These are phyloP conservation scores for Ctenomys sociabilis DNA, from an alignment of 2,113 vertebrate genomes.

Conservation along the genomic window DNA sequence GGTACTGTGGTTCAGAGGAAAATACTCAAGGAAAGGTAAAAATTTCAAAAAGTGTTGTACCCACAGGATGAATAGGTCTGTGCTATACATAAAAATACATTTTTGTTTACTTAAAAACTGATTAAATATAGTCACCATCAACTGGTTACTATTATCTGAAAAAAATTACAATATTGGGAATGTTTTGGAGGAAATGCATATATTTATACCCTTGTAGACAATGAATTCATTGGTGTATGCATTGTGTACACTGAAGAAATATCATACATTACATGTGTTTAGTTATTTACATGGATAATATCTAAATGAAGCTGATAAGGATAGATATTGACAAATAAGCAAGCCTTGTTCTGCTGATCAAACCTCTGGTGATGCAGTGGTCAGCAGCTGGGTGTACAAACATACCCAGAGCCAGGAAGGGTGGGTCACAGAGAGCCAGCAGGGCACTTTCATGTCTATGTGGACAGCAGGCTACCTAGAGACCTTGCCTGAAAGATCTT, in stretches of 20 bases:
- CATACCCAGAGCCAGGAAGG: neutral
- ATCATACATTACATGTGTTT: neutral
- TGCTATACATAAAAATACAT: neutral
- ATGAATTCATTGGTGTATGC: neutral
- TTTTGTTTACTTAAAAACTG: neutral
- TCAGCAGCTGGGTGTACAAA: neutral
- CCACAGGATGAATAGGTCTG: neutral
- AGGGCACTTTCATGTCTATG: neutral
- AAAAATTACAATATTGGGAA: neutral
- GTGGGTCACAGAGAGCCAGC: neutral
- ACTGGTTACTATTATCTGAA: neutral
- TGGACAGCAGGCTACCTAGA: neutral
- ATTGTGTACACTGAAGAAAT: neutral
- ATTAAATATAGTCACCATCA: neutral
- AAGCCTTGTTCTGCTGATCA: neutral
- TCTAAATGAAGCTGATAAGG: neutral
- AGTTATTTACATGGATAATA: neutral
- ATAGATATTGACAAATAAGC: neutral
- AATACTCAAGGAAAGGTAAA: neutral
- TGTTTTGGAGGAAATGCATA: neutral
- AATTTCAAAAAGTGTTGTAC: neutral
- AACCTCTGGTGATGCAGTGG: neutral
- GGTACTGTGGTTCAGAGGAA: too few relatives aligned
- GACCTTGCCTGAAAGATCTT: neutral
- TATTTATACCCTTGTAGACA: neutral